phyloP scores from a whole-genome alignment of 2,113 vertebrate species.

The Corynorhinus townsendii region DNA sequence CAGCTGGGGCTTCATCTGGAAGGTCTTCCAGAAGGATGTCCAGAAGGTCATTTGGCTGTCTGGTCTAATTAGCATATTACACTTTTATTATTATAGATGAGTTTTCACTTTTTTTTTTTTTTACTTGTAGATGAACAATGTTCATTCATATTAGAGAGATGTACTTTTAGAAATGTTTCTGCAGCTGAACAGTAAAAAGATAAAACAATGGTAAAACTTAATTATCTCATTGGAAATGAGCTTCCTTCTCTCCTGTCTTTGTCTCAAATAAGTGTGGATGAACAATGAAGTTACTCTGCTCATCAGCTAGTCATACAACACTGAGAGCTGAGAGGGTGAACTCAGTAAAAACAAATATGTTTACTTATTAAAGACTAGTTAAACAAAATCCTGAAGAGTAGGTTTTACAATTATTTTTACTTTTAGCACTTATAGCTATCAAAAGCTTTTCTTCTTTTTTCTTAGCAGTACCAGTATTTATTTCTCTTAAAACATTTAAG shows the following conservation, averaged over 20 bases:
- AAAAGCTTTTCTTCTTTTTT: background rate
- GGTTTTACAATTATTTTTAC: background rate
- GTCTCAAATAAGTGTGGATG: background rate
- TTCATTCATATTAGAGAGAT: background rate
- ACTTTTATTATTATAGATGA: too few relatives aligned
- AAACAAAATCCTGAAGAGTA: background rate
- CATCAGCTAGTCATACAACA: background rate
- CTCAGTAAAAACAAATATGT: background rate
- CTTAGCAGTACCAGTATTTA: background rate
- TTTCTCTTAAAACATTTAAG: background rate
- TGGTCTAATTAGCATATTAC: too few relatives aligned
- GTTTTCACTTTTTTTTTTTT: background rate
- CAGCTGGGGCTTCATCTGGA: too few relatives aligned
- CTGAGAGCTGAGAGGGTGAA: background rate
- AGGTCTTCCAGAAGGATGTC: too few relatives aligned
- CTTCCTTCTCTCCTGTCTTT: too few relatives aligned
- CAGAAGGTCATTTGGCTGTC: too few relatives aligned
- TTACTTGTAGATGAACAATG: background rate
- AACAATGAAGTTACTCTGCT: background rate
- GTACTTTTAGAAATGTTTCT: background rate
- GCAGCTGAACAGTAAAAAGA: background rate
- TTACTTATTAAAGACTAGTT: background rate
- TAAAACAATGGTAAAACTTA: background rate
- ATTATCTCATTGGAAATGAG: background rate
- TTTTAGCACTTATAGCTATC: background rate